Evolutionary conservation across 1,140 invertebrate genomes (phyloP).

Genomic region (Diploscapter pachys): DNA sequence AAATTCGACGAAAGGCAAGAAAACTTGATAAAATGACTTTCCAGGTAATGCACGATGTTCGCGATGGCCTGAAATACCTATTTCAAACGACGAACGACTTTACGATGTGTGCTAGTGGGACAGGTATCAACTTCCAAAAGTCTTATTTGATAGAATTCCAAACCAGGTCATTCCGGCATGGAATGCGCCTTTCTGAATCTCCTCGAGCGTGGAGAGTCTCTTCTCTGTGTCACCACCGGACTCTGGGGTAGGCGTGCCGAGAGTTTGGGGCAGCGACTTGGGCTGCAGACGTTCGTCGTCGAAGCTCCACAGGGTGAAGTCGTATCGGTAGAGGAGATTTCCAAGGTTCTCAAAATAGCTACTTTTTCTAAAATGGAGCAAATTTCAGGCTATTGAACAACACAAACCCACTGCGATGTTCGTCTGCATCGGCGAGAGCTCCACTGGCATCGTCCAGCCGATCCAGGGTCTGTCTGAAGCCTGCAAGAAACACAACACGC

Average conservation of each 20-base stretch:
- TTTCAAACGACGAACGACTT: conserved; percentile 78
- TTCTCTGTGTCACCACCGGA: conserved; percentile 72
- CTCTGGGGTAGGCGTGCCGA: conserved; percentile 76
- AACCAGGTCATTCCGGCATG: conserved; percentile 74
- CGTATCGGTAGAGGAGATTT: conserved; percentile 60
- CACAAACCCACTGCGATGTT: conserved; percentile 73
- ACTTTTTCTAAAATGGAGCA: too few relatives aligned
- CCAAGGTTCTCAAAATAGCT: conserved; percentile 50
- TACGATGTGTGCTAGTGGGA: conserved; percentile 74
- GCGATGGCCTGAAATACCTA: conserved; percentile 74
- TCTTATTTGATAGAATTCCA: too few relatives aligned
- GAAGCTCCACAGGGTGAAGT: conserved; percentile 34
- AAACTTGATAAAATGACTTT: conserved; percentile 33
- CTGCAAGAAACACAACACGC: conserved; percentile 70
- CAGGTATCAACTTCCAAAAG: conserved; percentile 49
- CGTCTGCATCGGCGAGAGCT: conserved; percentile 79
- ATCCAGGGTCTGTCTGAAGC: conserved; percentile 73
- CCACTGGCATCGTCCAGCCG: conserved; percentile 76
- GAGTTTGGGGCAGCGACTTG: conserved; percentile 69
- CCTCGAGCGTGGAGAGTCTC: conserved; percentile 71
- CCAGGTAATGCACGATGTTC: conserved; percentile 80
- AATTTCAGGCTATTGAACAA: conserved; percentile 64
- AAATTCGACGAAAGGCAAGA: background rate
- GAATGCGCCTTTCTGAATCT: conserved; percentile 76
- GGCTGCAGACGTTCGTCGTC: conserved; percentile 38